Base-by-base conservation (phyloP, 2,888 invertebrate genomes). In the Ormyrus rosae region DNA sequence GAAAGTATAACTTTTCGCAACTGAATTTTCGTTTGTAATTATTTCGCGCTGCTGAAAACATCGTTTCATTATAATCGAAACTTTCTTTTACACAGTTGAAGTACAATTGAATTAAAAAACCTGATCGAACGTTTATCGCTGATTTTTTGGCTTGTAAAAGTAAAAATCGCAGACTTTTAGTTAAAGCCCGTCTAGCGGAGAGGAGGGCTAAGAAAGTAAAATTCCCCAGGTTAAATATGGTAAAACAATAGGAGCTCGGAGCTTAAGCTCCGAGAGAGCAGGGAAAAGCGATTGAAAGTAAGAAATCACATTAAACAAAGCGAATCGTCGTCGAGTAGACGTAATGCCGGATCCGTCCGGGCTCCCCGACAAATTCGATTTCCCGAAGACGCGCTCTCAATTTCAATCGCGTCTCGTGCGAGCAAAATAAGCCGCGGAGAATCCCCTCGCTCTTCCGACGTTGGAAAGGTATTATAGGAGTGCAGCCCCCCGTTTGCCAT, bases 281-380 rank as follows among this genome's bases (percentile, higher is more conserved):
- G 67, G n/a, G 34, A 48, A 55, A 63, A 70, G 69, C 76, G 65
- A 67, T 48, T 48, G 60, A 72, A 60, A 78, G 67, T 78, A 78
- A 73, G 78, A 78, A 68, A 78, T 73, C 68, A 50, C 73, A 68
- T 73, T 73, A 53, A 73, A 78, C 61, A 75, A 75, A 67, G 51
- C 34, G 74, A 74, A 58, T 67, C 50, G 50, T 48, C 51, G 45
- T 34, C 13, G 11, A 45, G 13, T 34, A 51, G 8, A 19, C 9
- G 13, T 10, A 7, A 48, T 11, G 10, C 6, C 5, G 10, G 34
- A 48, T 58, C 50, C 53, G 34, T 34, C 34, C 34, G 3, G 34
- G 11, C 10, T 61, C 55, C 13, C 4, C 45, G 77, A 81, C 77
- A 72, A 81, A 78, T 77, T 81, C 78, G 81, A 81, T 81, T 81